phyloP scores from a whole-genome alignment of 2,888 invertebrate genomes.

The Flexamia atlantica region DNA sequence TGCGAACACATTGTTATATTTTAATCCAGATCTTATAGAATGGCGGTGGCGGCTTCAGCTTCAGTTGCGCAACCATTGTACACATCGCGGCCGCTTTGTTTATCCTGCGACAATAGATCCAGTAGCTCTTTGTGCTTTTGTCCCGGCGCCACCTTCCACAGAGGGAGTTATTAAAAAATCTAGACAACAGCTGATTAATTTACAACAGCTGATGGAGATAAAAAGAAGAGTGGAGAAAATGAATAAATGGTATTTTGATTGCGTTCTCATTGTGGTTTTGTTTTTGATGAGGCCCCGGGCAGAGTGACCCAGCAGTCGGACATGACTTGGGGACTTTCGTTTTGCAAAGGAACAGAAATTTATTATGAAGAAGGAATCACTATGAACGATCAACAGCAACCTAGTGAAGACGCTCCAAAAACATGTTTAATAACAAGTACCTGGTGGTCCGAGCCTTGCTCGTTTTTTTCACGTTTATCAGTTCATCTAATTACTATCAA shows the following conservation, averaged over 20 bases:
- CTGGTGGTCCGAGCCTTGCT: no score
- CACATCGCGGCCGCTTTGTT: constrained; percentile 26
- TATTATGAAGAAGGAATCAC: no score
- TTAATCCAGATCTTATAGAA: constrained; percentile 23
- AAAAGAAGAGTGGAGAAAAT: constrained; percentile 62
- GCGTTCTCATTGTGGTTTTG: constrained; percentile 62
- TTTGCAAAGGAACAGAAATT: no score
- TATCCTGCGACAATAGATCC: constrained; percentile 54
- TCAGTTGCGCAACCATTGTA: constrained; percentile 29
- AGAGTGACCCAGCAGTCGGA: constrained; percentile 29
- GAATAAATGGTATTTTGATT: constrained; percentile 64
- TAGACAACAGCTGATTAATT: constrained; percentile 63
- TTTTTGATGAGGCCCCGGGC: constrained; percentile 22
- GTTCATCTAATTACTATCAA: no score
- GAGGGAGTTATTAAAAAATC: constrained; percentile 57
- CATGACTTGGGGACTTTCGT: background rate
- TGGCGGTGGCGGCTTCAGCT: background rate
- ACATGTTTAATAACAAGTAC: no score
- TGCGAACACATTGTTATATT: constrained; percentile 39
- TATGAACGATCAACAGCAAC: no score
- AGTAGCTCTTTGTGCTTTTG: constrained; percentile 60
- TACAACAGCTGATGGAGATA: constrained; percentile 60
- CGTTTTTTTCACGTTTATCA: no score
- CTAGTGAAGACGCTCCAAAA: no score
- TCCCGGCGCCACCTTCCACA: constrained; percentile 57